Base-by-base conservation (phyloP, 2,888 invertebrate species). In the Carterocephalus palaemon region DNA sequence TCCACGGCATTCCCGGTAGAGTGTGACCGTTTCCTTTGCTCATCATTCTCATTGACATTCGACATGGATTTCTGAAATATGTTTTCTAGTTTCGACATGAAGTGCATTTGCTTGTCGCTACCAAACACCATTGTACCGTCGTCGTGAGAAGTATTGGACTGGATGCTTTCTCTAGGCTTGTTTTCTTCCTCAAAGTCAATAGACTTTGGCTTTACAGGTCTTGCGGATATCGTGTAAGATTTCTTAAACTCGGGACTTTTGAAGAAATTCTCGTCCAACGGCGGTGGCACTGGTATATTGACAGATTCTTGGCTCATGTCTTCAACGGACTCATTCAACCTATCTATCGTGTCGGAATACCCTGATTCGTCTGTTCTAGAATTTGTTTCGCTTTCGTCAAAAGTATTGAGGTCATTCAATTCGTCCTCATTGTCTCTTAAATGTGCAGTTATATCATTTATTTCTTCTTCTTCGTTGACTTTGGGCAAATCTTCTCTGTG, bases 401-500 rank as follows among this genome's bases (percentile, higher is more conserved):
- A 75, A 4, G 70, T 72, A 2, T 81, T 82, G 24, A 75, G 54
- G 13, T 73, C 66, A 33, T 47, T 54, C 9, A 43, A 33, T 13
- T 54, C 46, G 7, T 23, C 40, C 31, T 40, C 43, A 17, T 49
- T 39, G 10, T 51, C 47, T 34, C 46, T 47, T 5, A 45, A 39
- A 37, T 58, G 53, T 3, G 29, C 19, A 47, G 61, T 67, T 39
- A 47, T 60, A 0, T 68, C 68, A 13, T 51, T 52, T 57, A 60
- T 70, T 54, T 84, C 81, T 45, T 81, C 81, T 57, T 81, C 81
- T 57, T 84, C 83, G 6, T 61, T 68, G 3, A 85, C 62, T 61
- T 62, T 83, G 0, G 81, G 75, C 42, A 85, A 69, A 70, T 89
- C 88, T 64, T 89, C 89, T 66, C 88, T 81, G 57, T 89, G 89